phyloP scores from a whole-genome alignment of 2,888 invertebrate species.

The Leptinotarsa juncta region DNA sequence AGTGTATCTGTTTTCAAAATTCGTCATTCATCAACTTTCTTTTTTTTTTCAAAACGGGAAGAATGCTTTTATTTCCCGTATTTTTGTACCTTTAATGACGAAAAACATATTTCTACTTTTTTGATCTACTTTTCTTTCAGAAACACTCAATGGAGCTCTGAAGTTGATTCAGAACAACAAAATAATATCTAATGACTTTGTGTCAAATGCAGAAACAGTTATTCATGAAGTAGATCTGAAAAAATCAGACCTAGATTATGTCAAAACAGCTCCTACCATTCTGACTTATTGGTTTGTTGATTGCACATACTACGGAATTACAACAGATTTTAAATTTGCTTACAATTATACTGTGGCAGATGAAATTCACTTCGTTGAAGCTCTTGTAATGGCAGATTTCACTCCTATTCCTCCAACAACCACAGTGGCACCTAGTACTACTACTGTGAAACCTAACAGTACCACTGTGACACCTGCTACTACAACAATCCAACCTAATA shows the following conservation, averaged over 20 bases:
- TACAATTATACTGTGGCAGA: constrained; percentile 75
- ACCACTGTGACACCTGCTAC: constrained; percentile 34
- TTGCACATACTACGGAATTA: constrained; percentile 76
- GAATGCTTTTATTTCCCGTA: too few relatives aligned
- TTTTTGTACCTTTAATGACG: too few relatives aligned
- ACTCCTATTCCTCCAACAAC: constrained; percentile 69
- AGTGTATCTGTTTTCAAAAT: too few relatives aligned
- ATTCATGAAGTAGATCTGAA: constrained; percentile 72
- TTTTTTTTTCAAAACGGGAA: too few relatives aligned
- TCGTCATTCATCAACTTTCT: too few relatives aligned
- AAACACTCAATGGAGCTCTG: constrained; percentile 76
- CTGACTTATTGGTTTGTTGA: constrained; percentile 84
- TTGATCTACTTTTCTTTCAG: constrained; percentile 64
- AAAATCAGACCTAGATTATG: constrained; percentile 72
- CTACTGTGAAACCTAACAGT: constrained; percentile 46
- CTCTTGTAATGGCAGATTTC: constrained; percentile 78
- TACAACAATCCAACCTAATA: constrained; percentile 40
- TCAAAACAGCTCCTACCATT: constrained; percentile 70
- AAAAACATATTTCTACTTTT: too few relatives aligned
- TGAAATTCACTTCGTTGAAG: constrained; percentile 74
- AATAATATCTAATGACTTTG: constrained; percentile 70
- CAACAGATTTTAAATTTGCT: constrained; percentile 71
- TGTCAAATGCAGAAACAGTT: constrained; percentile 73
- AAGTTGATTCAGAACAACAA: constrained; percentile 73
- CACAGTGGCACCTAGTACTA: constrained; percentile 60